phyloP scores from a whole-genome alignment of 2,797 vertebrate species.

The Helostoma temminkii region DNA sequence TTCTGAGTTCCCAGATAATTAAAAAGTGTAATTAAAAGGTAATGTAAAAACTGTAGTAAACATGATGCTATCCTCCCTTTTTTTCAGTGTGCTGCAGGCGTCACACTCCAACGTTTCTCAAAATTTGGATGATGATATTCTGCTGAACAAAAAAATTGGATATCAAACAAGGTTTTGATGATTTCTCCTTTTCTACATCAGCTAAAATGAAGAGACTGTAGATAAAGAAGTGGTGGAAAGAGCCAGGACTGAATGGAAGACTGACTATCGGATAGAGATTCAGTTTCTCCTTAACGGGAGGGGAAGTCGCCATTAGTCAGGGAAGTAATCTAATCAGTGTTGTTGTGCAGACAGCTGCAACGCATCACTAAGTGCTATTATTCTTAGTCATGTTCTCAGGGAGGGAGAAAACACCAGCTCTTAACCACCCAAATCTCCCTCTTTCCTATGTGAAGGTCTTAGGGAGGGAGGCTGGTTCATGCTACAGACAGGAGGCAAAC shows the following conservation, averaged over 20 bases:
- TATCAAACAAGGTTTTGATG: slow-evolving; percentile 57
- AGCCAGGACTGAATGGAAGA: slow-evolving; percentile 67
- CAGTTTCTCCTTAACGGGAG: slow-evolving; percentile 74
- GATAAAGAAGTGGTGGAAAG: slow-evolving; percentile 65
- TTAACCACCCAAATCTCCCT: slow-evolving; percentile 15
- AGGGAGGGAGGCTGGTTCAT: slow-evolving; percentile 25
- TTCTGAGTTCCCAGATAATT: too few relatives aligned
- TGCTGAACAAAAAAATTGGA: slow-evolving; percentile 15
- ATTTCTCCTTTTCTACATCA: slow-evolving; percentile 43
- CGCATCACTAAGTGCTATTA: slow-evolving; percentile 74
- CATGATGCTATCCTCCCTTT: too few relatives aligned
- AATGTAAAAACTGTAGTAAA: too few relatives aligned
- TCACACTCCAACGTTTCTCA: too few relatives aligned
- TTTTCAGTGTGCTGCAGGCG: too few relatives aligned
- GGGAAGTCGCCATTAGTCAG: slow-evolving; percentile 81
- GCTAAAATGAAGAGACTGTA: slow-evolving; percentile 49
- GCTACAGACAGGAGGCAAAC: slow-evolving; percentile 8
- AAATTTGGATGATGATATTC: neutral
- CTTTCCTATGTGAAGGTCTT: slow-evolving; percentile 29
- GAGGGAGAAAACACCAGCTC: slow-evolving; percentile 49
- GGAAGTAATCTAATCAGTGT: slow-evolving; percentile 80
- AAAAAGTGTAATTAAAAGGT: too few relatives aligned
- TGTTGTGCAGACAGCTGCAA: slow-evolving; percentile 72
- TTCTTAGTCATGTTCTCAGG: slow-evolving; percentile 77
- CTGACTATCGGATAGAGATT: slow-evolving; percentile 80